A percentile compares a stretch with the other conserved stretches of the same genome.
phyloP scores from a whole-genome alignment of 2,888 invertebrate species.

The Microlaimidae sp. region DNA sequence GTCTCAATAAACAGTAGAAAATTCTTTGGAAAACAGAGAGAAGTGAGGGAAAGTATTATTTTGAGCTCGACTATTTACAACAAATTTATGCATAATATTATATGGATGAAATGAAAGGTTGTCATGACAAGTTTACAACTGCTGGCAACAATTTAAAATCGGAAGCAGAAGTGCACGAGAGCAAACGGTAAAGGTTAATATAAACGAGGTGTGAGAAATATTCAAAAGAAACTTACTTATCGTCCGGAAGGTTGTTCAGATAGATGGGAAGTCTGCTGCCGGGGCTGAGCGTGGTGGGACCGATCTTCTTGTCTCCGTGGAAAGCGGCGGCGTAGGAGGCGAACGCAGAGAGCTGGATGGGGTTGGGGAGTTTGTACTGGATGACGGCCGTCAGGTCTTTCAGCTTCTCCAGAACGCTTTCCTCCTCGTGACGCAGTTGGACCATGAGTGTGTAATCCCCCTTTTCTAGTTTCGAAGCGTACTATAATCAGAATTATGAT shows the following conservation, averaged over 20 bases:
- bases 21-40: no score
- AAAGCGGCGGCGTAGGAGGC: conserved; percentile 50
- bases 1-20: no score
- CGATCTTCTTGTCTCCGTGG: conserved; percentile 58
- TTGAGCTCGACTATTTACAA: no score
- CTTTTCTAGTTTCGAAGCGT: conserved; percentile 71
- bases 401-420: conserved; percentile 63
- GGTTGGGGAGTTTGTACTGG: conserved; percentile 55
- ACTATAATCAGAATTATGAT: no score
- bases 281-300: conserved; percentile 45
- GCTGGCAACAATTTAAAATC: no score
- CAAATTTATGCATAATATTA: no score
- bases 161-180: no score
- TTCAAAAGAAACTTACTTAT: conserved; percentile 64
- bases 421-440: conserved; percentile 75
- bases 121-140: no score
- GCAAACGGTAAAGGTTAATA: no score
- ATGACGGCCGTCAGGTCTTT: conserved; percentile 54
- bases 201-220: conserved; percentile 3
- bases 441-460: conserved; percentile 75
- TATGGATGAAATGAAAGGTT: no score
- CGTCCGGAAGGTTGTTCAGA: conserved; percentile 56
- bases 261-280: conserved; percentile 56
- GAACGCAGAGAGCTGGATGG: conserved; percentile 61
- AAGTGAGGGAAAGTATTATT: no score